phyloP scores from a whole-genome alignment of 2,888 invertebrate genomes.

The Parelbella ahira region DNA sequence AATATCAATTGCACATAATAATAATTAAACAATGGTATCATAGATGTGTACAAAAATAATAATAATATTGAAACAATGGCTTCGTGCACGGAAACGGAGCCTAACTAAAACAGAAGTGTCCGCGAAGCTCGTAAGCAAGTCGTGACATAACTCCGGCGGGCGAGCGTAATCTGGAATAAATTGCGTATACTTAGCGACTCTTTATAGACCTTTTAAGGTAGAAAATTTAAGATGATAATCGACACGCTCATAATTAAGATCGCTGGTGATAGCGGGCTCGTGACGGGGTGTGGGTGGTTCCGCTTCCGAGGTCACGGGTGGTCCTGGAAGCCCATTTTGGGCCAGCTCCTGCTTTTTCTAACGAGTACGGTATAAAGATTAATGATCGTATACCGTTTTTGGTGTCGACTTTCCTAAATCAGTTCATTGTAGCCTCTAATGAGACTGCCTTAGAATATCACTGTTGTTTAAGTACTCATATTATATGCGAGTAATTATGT shows the following conservation, averaged over 20 bases:
- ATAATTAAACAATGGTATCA: no score
- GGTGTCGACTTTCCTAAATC: no score
- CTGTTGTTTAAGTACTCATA: no score
- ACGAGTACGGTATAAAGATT: constrained; percentile 27
- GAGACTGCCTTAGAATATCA: neutral
- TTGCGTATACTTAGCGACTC: constrained; percentile 76
- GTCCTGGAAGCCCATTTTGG: constrained; percentile 49
- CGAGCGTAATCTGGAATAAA: constrained; percentile 70
- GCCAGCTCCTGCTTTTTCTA: constrained; percentile 39
- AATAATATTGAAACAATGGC: no score
- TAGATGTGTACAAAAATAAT: no score
- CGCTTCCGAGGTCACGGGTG: constrained; percentile 73
- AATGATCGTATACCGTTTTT: constrained; percentile 14
- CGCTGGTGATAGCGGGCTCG: constrained; percentile 59
- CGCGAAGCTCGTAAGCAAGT: constrained; percentile 47
- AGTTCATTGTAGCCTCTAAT: no score
- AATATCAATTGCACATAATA: no score
- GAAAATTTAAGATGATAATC: constrained; percentile 79
- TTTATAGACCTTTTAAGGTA: constrained; percentile 78
- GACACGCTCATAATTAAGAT: constrained; percentile 80
- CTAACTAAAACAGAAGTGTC: constrained; percentile 65
- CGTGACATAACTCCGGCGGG: constrained; percentile 68
- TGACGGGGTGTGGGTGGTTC: constrained; percentile 76
- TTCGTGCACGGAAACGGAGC: constrained; percentile 17
- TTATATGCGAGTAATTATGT: no score